Evolutionary conservation across 2,888 invertebrate species (phyloP), one percentile per base, ranked within the genome.

Genomic region (Parnassius glacialis): DNA sequence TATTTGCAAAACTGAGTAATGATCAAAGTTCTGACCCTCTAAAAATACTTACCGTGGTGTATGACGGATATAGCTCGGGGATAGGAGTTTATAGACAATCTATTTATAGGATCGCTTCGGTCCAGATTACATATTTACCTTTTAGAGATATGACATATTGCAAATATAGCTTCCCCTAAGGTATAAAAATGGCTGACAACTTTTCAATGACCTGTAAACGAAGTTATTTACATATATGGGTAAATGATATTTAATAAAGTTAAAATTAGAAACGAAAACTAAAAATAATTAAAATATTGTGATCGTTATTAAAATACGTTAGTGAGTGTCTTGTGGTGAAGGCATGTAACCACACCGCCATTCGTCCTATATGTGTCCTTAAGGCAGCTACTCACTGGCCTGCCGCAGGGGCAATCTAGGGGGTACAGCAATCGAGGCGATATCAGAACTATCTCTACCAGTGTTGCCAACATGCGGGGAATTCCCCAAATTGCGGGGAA

Each of bases 61-160:
- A 53, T 13, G 55, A 55, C 76, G 68, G 74, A 79, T 76, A 77
- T 78, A 76, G 71, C 65, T 59, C 60, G 59, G 64, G 68, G 72
- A 74, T 76, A 78, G 73, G 74, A 73, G 68, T 70, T 73, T 71
- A 72, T 72, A 70, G 34, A 34, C 0, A 34, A 34, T 7, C 34
- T 69, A 68, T 74, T 80, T 75, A 76, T 76, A 77, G 73, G 68
- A 67, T 64, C 58, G 67, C 69, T 67, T 65, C 64, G 64, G 50
- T 53, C 64, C 64, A 68, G 67, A 67, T 67, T 66, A 65, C 53
- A 59, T 58, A 52, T 61, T 45, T 13, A 55, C 48, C 55, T 11
- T 52, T 20, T 61, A 47, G 45, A 34, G 47, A 42, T 13, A 41
- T 52, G 57, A 42, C 13, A 57, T 51, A 48, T 44, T 51, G 45